phyloP scores from a whole-genome alignment of 2,113 vertebrate species.

The Vulpes ferrilata region DNA sequence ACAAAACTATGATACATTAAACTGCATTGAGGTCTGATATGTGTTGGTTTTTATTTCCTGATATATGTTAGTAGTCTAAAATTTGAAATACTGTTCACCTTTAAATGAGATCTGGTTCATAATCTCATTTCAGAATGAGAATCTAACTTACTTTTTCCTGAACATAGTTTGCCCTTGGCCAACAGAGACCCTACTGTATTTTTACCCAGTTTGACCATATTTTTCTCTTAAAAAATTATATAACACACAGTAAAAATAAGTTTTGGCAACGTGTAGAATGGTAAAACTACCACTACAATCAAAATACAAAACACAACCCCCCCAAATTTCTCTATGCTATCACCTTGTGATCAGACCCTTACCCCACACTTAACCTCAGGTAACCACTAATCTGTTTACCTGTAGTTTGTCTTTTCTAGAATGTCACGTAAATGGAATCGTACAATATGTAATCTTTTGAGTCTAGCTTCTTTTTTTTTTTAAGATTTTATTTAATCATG shows the following conservation, averaged over 20 bases:
- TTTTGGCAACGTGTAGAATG: neutral
- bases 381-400: neutral
- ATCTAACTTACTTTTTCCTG: neutral
- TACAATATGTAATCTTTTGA: neutral
- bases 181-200: slow-evolving; percentile 10
- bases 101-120: slow-evolving; percentile 25
- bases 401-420: slow-evolving; percentile 27
- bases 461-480: neutral
- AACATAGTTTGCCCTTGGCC: neutral
- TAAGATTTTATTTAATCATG: too few species aligned
- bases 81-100: slow-evolving; percentile 43
- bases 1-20: neutral
- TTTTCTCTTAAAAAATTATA: neutral
- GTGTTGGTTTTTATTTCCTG: slow-evolving; percentile 33
- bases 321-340: neutral
- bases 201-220: slow-evolving; percentile 15
- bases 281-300: neutral
- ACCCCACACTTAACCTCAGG: neutral
- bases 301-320: neutral
- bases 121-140: slow-evolving; percentile 56
- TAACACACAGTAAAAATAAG: neutral
- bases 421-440: neutral
- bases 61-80: slow-evolving; percentile 57
- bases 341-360: neutral
- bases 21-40: neutral